Evolutionary conservation across 2,888 invertebrate species (phyloP), one percentile per base, ranked within the genome.

Genomic region (Seladonia tumulorum): DNA sequence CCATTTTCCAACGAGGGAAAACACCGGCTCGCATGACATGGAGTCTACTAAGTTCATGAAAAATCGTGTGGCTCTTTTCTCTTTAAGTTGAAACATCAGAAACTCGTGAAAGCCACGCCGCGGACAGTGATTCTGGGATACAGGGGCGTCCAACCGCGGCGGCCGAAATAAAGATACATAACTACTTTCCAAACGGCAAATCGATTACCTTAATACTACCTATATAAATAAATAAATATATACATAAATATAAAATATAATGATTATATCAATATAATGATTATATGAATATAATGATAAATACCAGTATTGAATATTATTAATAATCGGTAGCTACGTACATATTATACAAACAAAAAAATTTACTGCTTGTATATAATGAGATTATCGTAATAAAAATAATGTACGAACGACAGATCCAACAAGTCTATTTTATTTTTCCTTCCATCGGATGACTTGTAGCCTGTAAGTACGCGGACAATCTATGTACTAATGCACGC

Each of bases 321-420:
- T 87, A 91, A 87, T 88, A 91, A 88, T 87, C 83, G 79, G 79
- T 90, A 90, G 87, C 76, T 88, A 87, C 90, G 89, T 87, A 91
- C 77, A 84, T 86, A 89, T 81, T 87, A 86, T 88, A 90, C 83
- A 78, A 89, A 89, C 29, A 75, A 84, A 82, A 86, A 86, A 91
- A 88, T 92, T 93, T 94, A 93, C 92, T 93, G 94, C 93, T 94
- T 94, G 94, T 94, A 94, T 93, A 93, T 94, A 93, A 90, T 92
- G 91, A 93, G 89, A 87, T 91, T 91, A 92, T 92, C 91, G 88
- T 93, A 94, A 93, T 93, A 94, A 93, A 93, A 93, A 90, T 90
- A 90, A 93, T 93, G 92, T 93, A 93, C 90, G 92, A 90, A 89
- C 35, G 81, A 87, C 73, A 71, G 2, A 57, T 66, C 29, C 72